Conservation (phyloP, 2,888 invertebrate genomes). For the Conchocele bisecta region DNA sequence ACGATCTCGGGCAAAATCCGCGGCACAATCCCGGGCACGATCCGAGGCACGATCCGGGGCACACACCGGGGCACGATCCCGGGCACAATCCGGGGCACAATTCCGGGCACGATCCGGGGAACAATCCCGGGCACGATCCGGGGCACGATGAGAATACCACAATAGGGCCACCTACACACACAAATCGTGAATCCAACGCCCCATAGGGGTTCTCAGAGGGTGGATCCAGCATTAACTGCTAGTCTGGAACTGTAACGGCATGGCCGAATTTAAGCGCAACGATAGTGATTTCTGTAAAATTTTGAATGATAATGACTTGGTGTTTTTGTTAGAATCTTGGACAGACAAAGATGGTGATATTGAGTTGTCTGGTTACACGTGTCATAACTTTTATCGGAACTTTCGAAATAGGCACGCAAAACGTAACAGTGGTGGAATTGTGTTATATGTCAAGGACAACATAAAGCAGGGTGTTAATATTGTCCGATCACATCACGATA, state of each 20-base stretch:
- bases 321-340: constrained; percentile 20
- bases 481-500: constrained; percentile 21
- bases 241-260: constrained; percentile 4
- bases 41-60: too few relatives aligned
- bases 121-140: too few relatives aligned
- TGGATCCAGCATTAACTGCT: neutral
- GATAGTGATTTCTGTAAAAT: neutral
- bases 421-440: constrained; percentile 16
- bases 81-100: too few relatives aligned
- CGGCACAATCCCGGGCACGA: too few relatives aligned
- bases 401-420: constrained; percentile 9
- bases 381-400: constrained; percentile 5
- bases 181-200: too few relatives aligned
- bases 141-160: too few relatives aligned
- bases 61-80: too few relatives aligned
- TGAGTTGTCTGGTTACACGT: neutral
- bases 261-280: neutral
- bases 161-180: too few relatives aligned
- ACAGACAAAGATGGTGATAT: neutral
- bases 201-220: neutral
- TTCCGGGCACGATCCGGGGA: too few relatives aligned
- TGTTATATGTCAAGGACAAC: constrained; percentile 1
- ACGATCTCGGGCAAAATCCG: too few relatives aligned
- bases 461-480: neutral
- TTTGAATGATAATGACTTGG: neutral